These are phyloP conservation scores for Bombus superbus DNA, from an alignment of 1,140 invertebrate species.

Conservation along the genomic window DNA sequence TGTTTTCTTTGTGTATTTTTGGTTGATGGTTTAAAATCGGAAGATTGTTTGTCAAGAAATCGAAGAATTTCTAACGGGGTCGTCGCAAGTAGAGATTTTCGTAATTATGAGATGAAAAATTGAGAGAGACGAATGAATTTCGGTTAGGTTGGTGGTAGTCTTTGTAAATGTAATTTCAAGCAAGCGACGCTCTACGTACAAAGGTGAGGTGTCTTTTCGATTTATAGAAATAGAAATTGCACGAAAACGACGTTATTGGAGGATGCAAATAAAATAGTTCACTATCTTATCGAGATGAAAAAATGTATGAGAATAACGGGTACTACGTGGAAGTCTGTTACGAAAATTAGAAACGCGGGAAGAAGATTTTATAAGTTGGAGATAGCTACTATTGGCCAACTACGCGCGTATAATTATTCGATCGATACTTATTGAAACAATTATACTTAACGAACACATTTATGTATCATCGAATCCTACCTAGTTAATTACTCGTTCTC, in stretches of 20 bases:
- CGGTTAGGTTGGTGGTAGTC: background rate
- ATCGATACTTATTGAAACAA: too few species aligned
- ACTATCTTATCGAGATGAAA: too few species aligned
- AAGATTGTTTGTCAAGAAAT: background rate
- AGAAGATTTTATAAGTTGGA: too few species aligned
- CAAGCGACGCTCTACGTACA: background rate
- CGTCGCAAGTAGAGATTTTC: too few species aligned
- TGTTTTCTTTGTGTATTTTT: constrained; percentile 7
- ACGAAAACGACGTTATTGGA: background rate
- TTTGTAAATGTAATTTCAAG: background rate
- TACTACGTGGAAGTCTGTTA: background rate
- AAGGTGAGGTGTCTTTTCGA: background rate
- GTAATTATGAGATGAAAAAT: background rate
- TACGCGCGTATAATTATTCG: too few species aligned
- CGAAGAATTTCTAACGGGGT: background rate
- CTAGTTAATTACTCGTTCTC: too few species aligned
- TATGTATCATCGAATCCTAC: too few species aligned
- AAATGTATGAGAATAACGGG: too few species aligned
- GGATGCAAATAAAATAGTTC: background rate
- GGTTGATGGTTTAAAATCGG: background rate
- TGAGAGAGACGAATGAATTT: background rate
- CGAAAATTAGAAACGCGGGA: background rate
- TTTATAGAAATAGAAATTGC: too few species aligned
- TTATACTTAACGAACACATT: too few species aligned
- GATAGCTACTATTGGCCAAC: too few species aligned